These are phyloP conservation scores for Sylvia borin DNA, from an alignment of 2,797 vertebrate genomes.

Conservation along the genomic window DNA sequence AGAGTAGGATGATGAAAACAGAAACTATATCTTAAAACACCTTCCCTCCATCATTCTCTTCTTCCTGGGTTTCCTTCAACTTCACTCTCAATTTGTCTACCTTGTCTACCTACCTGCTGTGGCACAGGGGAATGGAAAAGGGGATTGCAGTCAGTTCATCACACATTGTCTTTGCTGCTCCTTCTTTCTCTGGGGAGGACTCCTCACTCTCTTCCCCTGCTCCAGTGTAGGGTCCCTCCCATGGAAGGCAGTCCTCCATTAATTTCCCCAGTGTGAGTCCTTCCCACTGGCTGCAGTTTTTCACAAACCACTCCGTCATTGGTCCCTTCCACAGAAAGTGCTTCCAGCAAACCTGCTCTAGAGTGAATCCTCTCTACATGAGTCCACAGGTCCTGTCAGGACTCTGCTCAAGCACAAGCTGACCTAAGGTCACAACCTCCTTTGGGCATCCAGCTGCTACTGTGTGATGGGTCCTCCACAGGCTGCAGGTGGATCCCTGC, in stretches of 20 bases:
- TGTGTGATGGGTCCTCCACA: not conserved
- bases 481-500: not conserved
- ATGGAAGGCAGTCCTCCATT: not conserved
- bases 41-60: rapidly evolving
- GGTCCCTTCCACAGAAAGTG: too few relatives aligned
- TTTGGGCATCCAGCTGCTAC: not conserved
- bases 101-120: too few relatives aligned
- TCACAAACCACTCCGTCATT: not conserved
- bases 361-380: not conserved
- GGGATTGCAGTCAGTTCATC: not conserved
- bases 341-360: not conserved
- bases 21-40: not conserved
- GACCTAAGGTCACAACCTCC: not conserved
- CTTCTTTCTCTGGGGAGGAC: rapidly evolving
- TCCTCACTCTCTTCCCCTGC: not conserved
- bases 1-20: not conserved
- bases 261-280: not conserved
- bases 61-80: not conserved
- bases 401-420: not conserved
- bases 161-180: not conserved
- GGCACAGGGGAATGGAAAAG: not conserved
- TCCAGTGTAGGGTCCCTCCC: not conserved
- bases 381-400: not conserved
- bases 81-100: not conserved
- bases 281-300: not conserved